Base-by-base conservation (phyloP, 2,113 vertebrate genomes). In the Ranitomeya imitator region DNA sequence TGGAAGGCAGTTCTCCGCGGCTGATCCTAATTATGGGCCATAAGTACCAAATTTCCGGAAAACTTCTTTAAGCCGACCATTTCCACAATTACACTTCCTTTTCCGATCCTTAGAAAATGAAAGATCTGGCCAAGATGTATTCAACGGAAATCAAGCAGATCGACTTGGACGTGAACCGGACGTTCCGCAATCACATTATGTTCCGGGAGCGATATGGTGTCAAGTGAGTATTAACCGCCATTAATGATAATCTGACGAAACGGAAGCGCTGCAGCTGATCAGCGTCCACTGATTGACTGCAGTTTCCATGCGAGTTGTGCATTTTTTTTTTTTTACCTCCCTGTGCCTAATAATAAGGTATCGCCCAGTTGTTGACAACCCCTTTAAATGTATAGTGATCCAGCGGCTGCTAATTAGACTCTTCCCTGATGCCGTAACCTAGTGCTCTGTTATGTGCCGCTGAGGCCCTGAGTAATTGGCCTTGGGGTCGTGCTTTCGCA, bases 101-200 rank as follows among this genome's bases (percentile, higher is more conserved):
- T 80, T 80, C 8, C 7, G 8, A 61, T 81, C 16, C 6, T 4
- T n/a, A 98, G 97, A 96, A 92, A 96, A 97, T 98, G 97, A 98
- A 97, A 92, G 93, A 94, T 86, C 96, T 97, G 92, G 97, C 97
- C 2, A 96, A 94, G 55, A 92, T 80, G 79, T 95, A 93, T 91
- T 98, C 97, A 0, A 93, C 96, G 0, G 97, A 98, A 92, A 97
- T 98, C 90, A 98, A 97, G 90, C 97, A 98, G 93, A 98, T 98
- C 2, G 97, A 98, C 89, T 87, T 98, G 79, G 97, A 98, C 0
- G 96, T 98, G 79, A 98, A 98, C 93, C 94, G 97, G 88, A 98
- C 97, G 52, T 98, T 98, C 91, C 95, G 97, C 69, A 98, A 98
- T 92, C 96, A 98, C 91, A 96, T 98, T 92, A 98, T 98, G 97